Base-by-base conservation (phyloP, 2,888 invertebrate genomes). In the Aphrophora alni region DNA sequence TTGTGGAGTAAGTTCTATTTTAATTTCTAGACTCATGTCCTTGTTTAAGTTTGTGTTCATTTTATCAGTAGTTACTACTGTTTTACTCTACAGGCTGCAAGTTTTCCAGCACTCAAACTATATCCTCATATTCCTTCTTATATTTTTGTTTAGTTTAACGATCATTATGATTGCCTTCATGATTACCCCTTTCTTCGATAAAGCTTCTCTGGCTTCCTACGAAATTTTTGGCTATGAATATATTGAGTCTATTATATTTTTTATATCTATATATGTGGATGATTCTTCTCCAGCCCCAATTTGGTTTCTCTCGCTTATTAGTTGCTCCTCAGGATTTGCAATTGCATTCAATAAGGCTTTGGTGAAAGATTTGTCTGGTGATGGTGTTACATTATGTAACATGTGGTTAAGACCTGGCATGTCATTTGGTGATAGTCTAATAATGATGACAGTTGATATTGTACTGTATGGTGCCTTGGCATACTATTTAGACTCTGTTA, bases 121-220 rank as follows among this genome's bases (percentile, higher is more conserved):
- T 86, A 89, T 95, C 83, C 90, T 95, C 70, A 93, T 96, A 86
- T 96, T 95, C 88, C 88, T 95, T 72, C 89, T 96, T 86, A 93
- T 95, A 86, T 89, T 95, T 81, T 89, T 95, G 51, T 96, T 95
- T 87, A 95, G 95, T 24, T 91, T 95, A 84, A 94, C 95, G 5
- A 93, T 95, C 77, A 95, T 96, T 84, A 93, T 95, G 87, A 92
- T 95, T 84, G 94, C 94, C 71, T 96, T 96, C 86, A 93, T 95
- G 93, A 90, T 96, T 82, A 95, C 95, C 0, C 95, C 96, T 0
- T 96, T 96, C 89, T 96, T 96, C 88, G 95, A 95, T 86, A 95
- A 94, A 87, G 94, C 95, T 71, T 91, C 94, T 88, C 95, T 0
- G 95, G 95, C 59, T 93, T 94, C 83, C 88, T 95, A 78, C 95